A percentile compares a stretch with the other conserved stretches of the same genome.
Conservation (phyloP, 2,888 invertebrate genomes). For the Oithona nana region DNA sequence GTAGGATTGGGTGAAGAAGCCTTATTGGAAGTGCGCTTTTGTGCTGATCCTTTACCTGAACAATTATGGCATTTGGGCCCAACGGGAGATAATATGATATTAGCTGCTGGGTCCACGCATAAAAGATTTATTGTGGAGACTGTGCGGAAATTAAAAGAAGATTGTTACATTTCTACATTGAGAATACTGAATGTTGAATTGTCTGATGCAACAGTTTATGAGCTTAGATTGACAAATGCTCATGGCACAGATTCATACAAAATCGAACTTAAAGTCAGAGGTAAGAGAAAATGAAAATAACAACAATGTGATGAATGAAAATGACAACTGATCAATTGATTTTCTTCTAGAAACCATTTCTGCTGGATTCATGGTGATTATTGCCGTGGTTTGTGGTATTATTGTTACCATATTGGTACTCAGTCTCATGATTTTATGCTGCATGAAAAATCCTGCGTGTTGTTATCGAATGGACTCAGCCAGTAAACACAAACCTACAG, state of each 20-base stretch:
- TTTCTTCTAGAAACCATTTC: conserved; percentile 3
- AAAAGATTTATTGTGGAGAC: conserved; percentile 14
- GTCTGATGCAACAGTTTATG: conserved; percentile 1
- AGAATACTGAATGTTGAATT: conserved; percentile 3
- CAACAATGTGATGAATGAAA: too few species aligned
- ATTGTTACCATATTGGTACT: conserved; percentile 12
- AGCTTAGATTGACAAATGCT: conserved; percentile 6
- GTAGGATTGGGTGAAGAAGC: conserved; percentile 15
- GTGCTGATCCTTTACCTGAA: conserved; percentile 11
- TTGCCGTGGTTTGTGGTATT: conserved; percentile 12
- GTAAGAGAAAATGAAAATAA: too few species aligned
- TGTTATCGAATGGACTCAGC: not conserved
- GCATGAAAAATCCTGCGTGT: conserved; percentile 3
- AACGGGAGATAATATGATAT: conserved; percentile 3
- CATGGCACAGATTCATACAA: conserved; percentile 8
- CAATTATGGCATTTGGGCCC: conserved; percentile 14
- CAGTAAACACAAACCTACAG: conserved; percentile 8
- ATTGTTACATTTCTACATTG: conserved; percentile 14
- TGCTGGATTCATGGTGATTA: not conserved
- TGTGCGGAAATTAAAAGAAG: not conserved
- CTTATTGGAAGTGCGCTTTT: conserved; percentile 16
- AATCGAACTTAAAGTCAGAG: conserved; percentile 10
- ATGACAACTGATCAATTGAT: not conserved
- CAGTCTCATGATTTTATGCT: not conserved
- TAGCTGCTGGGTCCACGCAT: conserved; percentile 9